Evolutionary conservation across 1,140 invertebrate genomes (phyloP).

Genomic region (Anadara kagoshimensis): DNA sequence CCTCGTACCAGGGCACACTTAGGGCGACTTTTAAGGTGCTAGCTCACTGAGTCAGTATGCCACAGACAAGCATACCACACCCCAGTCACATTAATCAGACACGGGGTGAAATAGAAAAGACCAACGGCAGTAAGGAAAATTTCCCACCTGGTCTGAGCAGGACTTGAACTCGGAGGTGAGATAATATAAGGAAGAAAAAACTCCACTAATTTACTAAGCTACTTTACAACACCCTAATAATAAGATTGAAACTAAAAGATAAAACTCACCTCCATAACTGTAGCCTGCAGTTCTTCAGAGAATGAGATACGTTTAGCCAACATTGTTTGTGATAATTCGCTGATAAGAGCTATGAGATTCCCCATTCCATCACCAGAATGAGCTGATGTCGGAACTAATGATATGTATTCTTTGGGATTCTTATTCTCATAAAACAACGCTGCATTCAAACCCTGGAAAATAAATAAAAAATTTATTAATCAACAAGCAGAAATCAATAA

Average conservation of each 20-base stretch:
- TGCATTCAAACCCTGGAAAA: conserved; percentile 88
- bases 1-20: no score
- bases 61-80: no score
- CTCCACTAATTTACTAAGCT: neutral
- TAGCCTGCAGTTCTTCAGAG: conserved; percentile 95
- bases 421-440: conserved; percentile 97
- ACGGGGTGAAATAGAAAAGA: no score
- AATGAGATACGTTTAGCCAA: conserved; percentile 93
- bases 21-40: no score
- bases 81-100: no score
- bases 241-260: neutral
- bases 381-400: conserved; percentile 97
- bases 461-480: conserved; percentile 1
- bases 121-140: no score
- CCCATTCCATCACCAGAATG: conserved; percentile 99
- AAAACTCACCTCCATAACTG: conserved; percentile 88
- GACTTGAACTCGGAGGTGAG: no score
- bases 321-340: conserved; percentile 92
- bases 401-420: conserved; percentile 93
- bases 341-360: conserved; percentile 94
- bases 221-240: neutral
- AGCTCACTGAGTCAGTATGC: no score
- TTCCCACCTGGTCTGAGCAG: no score
- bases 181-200: no score
- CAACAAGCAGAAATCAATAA: neutral